Percentiles rank a stretch among this genome's conserved stretches.
These are phyloP conservation scores for Erpornis zantholeuca DNA, from an alignment of 2,113 vertebrate species.

Conservation along the genomic window DNA sequence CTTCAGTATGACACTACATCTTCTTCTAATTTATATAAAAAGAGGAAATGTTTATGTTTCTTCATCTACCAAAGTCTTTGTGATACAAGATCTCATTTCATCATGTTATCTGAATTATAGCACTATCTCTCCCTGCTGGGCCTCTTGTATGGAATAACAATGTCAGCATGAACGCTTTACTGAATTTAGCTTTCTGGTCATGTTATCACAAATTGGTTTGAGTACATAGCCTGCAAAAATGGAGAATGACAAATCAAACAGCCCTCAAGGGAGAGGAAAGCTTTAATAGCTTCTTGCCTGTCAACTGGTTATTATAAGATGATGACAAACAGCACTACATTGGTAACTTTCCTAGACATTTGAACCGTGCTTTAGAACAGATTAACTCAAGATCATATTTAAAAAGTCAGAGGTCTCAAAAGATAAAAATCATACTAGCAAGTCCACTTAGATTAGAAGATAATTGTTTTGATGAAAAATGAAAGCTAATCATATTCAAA, in stretches of 20 bases:
- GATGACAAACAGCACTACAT: conserved; percentile 41
- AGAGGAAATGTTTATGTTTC: conserved; percentile 5
- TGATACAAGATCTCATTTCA: conserved; percentile 44
- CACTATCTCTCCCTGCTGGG: conserved; percentile 14
- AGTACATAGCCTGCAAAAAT: conserved; percentile 36
- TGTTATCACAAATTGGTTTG: conserved; percentile 64
- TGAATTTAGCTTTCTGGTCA: conserved; percentile 57
- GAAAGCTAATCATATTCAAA: neutral
- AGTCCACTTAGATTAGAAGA: neutral
- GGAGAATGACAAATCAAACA: conserved; percentile 60
- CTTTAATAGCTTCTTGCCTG: conserved; percentile 53
- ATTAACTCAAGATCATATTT: conserved; percentile 22
- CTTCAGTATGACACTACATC: neutral
- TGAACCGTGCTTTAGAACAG: neutral
- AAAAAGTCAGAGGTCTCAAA: conserved; percentile 5
- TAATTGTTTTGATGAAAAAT: neutral
- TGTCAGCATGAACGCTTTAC: conserved; percentile 44
- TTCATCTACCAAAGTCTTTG: conserved; percentile 10
- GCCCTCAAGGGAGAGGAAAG: conserved; percentile 19
- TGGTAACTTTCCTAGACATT: conserved; percentile 9
- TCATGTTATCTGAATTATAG: conserved; percentile 18
- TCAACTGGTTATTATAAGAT: conserved; percentile 5
- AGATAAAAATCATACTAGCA: neutral
- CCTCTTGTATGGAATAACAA: conserved; percentile 30
- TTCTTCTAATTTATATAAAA: conserved; percentile 15